Evolutionary conservation across 2,888 invertebrate genomes (phyloP), one percentile per base, ranked within the genome.

Genomic region (Drosophila monieri): DNA sequence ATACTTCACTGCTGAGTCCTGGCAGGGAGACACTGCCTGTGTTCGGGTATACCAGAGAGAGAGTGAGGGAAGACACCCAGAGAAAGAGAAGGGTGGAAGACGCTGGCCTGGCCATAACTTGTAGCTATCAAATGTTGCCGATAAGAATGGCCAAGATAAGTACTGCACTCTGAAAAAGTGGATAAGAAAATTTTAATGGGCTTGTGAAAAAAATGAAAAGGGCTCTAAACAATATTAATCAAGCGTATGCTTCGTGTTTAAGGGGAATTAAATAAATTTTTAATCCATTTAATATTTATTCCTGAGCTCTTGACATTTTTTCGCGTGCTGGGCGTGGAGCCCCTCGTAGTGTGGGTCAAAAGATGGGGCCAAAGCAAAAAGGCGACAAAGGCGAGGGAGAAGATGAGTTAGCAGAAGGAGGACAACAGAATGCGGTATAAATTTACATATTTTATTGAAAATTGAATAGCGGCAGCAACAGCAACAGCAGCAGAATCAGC

Each of bases 371-470:
- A 48, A 12, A 37, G 49, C 21, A 48, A 18, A 49, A 69, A 32
- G 53, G 54, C 30, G 32, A 65, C 60, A 23, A 61, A 49, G 59
- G 23, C 46, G 30, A 43, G 53, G 48, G 41, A 14, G 54, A 32
- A 44, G 30, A 32, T 39, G 64, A 43, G 30, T 21, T 53, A 52
- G 61, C 35, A 47, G 55, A 56, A 59, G 62, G 66, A 67, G 66
- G 74, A 53, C 72, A 75, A 80, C 59, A 78, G 78, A 88, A 74
- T 88, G 88, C 78, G 88, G 84, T 78, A 84, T 86, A 88, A 84
- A 88, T 84, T 84, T 84, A 70, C 84, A 84, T 84, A 84, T 84
- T 84, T 84, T 84, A 84, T 84, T 84, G 88, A 88, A 86, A 88
- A 88, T 86, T 85, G 84, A 84, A 84, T 79, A 85, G 83, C 78